Evolutionary conservation across 2,888 invertebrate species (phyloP).

Genomic region (Cephus runcator): DNA sequence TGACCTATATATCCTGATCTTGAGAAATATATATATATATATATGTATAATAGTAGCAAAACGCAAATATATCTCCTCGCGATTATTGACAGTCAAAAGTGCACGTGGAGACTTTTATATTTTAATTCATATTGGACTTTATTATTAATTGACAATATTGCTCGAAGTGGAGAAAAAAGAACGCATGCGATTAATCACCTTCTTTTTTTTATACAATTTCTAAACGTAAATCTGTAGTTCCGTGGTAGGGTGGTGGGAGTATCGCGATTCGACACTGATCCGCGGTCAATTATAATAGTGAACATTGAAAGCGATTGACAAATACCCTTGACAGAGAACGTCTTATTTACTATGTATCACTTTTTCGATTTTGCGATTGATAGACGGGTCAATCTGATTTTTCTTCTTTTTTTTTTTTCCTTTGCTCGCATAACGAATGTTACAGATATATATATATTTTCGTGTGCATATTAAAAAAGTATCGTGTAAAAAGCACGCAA

Average conservation of each 20-base stretch:
- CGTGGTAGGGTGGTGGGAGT: constrained; percentile 30
- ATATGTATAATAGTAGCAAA: neutral
- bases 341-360: constrained; percentile 4
- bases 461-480: constrained; percentile 8
- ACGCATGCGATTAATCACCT: constrained; percentile 1
- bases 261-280: constrained; percentile 31
- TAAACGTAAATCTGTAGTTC: neutral
- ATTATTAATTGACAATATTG: constrained; percentile 42
- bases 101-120: constrained; percentile 11
- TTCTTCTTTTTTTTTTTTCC: constrained; percentile 11
- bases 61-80: neutral
- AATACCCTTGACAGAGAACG: neutral
- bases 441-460: constrained; percentile 35
- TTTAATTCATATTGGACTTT: constrained; percentile 27
- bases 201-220: neutral
- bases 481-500: neutral
- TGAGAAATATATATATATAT: neutral
- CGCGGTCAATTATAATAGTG: constrained; percentile 35
- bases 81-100: neutral
- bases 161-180: constrained; percentile 14
- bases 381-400: neutral
- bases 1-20: neutral
- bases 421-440: constrained; percentile 24
- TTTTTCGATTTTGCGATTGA: constrained; percentile 11
- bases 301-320: constrained; percentile 46